A percentile compares a stretch with the other conserved stretches of the same genome.
Evolutionary conservation across 2,113 vertebrate species (phyloP).

Genomic region (Sigmodon hispidus): DNA sequence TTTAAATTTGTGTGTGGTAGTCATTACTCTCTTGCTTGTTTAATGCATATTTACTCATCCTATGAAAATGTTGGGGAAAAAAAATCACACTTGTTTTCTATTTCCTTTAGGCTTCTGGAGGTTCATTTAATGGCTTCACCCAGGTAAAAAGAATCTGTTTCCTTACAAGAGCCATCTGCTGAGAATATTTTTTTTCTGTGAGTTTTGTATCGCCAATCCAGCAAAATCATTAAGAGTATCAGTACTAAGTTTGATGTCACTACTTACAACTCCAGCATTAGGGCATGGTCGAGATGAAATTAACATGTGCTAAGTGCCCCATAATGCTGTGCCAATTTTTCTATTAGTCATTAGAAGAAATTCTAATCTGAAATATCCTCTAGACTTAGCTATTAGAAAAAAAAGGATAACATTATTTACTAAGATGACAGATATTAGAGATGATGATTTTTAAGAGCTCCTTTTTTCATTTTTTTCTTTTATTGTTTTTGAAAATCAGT

Average conservation of each 20-base stretch:
- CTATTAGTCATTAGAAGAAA: neutral
- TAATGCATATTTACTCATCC: slow-evolving; percentile 53
- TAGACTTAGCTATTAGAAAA: neutral
- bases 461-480: too few species aligned
- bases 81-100: slow-evolving; percentile 77
- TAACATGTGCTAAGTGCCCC: neutral
- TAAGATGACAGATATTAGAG: neutral
- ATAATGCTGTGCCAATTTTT: neutral
- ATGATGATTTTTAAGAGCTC: neutral
- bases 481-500: too few species aligned
- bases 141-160: slow-evolving; percentile 87
- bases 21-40: slow-evolving; percentile 73
- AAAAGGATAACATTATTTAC: neutral
- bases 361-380: neutral
- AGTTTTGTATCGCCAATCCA: neutral
- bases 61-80: neutral
- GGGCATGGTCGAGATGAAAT: neutral
- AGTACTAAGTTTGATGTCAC: neutral
- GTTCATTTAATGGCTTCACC: slow-evolving; percentile 92
- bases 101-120: slow-evolving; percentile 88
- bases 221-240: neutral
- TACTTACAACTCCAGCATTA: neutral
- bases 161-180: neutral
- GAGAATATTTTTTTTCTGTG: neutral
- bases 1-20: slow-evolving; percentile 49